Conservation (phyloP, 2,113 vertebrate genomes). For the Calcarius ornatus region DNA sequence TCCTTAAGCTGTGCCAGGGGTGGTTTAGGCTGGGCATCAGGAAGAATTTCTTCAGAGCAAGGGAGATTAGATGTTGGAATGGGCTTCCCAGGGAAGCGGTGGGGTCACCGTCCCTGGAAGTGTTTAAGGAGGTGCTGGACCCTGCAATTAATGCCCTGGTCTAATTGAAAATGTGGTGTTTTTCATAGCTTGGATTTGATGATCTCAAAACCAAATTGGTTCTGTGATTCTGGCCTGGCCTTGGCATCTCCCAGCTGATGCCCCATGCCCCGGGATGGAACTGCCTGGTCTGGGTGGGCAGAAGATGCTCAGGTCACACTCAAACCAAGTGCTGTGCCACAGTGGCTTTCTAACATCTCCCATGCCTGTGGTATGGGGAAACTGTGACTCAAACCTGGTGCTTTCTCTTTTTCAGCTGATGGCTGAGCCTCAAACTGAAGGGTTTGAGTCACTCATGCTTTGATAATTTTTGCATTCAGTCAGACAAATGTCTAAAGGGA, state of each 20-base stretch:
- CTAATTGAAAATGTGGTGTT: background rate
- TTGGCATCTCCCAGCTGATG: background rate
- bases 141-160: too few relatives aligned
- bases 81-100: background rate
- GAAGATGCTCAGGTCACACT: background rate
- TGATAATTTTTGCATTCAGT: background rate
- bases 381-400: background rate
- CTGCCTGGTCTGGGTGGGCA: background rate
- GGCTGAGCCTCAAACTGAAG: background rate
- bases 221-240: background rate
- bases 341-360: rapidly evolving
- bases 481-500: background rate
- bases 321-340: background rate
- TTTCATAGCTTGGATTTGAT: background rate
- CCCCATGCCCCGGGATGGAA: background rate
- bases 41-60: background rate
- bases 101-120: background rate
- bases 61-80: too few relatives aligned
- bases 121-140: background rate
- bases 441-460: background rate
- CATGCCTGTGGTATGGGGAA: rapidly evolving
- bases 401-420: background rate
- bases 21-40: background rate
- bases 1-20: background rate
- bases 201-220: rapidly evolving